A percentile compares a stretch with the other conserved stretches of the same genome.
Evolutionary conservation across 1,140 invertebrate genomes (phyloP).

Genomic region (Melitaea cinxia): DNA sequence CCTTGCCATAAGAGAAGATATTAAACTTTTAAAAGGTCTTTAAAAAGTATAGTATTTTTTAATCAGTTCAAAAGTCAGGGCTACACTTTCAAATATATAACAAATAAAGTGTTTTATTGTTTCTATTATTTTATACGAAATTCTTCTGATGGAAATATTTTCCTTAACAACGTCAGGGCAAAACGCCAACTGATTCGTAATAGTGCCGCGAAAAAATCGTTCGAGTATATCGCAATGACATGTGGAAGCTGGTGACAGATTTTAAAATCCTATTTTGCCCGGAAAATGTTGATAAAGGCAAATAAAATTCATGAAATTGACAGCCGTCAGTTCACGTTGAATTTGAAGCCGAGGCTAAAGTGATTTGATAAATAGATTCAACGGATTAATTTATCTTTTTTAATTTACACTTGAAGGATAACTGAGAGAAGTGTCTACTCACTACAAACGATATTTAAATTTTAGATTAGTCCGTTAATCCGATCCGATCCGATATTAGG

Average conservation of each 20-base stretch:
- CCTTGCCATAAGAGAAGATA: too few relatives aligned
- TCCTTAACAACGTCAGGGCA: constrained; percentile 9
- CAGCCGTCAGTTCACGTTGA: not conserved
- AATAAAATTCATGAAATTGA: constrained; percentile 5
- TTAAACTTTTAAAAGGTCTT: too few relatives aligned
- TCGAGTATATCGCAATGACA: constrained; percentile 5
- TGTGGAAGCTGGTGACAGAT: constrained; percentile 10
- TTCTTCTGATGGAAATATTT: constrained; percentile 1
- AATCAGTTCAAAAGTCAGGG: not conserved
- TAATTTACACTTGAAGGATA: not conserved
- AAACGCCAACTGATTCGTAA: constrained; percentile 15
- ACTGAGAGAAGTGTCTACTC: not conserved
- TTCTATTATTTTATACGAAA: too few relatives aligned
- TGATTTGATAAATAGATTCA: not conserved
- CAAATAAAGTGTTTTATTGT: not conserved
- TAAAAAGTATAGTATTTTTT: too few relatives aligned
- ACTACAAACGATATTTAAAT: not conserved
- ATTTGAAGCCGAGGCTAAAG: constrained; percentile 1
- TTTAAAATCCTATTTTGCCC: not conserved
- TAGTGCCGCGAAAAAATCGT: constrained; percentile 11
- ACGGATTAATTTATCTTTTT: not conserved
- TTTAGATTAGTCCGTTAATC: not conserved
- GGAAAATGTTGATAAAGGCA: not conserved
- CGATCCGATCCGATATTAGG: too few relatives aligned
- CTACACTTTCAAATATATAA: not conserved